Conservation (phyloP, 2,888 invertebrate genomes). For the Autographa gamma region DNA sequence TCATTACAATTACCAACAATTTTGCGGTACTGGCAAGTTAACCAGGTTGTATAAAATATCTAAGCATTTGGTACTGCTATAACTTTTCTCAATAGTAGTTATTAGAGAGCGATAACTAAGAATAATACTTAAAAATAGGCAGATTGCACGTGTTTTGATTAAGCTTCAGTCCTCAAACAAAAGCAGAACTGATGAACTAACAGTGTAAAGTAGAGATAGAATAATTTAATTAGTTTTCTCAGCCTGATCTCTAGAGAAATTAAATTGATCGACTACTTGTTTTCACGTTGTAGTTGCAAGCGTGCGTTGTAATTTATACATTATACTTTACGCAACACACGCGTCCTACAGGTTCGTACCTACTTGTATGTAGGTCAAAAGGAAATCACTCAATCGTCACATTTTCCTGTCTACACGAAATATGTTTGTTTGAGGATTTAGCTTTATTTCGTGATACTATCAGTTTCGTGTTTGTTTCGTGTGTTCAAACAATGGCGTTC, state of each 20-base stretch:
- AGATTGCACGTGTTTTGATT: not conserved
- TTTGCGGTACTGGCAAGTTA: constrained; percentile 26
- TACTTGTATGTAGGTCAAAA: constrained; percentile 46
- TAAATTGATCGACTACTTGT: not conserved
- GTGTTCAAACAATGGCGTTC: constrained; percentile 63
- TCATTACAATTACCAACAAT: constrained; percentile 26
- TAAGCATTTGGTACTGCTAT: not conserved
- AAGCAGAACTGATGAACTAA: not conserved
- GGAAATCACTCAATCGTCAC: constrained; percentile 48
- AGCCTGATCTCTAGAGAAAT: not conserved
- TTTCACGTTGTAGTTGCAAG: not conserved
- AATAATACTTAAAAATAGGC: not conserved
- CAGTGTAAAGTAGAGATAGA: not conserved
- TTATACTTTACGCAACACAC: constrained; percentile 13
- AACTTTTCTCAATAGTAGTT: not conserved
- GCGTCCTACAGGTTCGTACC: constrained; percentile 14
- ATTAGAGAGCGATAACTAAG: too few relatives aligned
- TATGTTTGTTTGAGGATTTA: constrained; percentile 31
- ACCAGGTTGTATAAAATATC: constrained; percentile 21
- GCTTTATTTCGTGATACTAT: constrained; percentile 36
- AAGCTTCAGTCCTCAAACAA: not conserved
- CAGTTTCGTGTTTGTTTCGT: constrained; percentile 65
- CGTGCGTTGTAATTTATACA: constrained; percentile 7
- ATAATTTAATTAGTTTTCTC: not conserved
- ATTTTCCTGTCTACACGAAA: constrained; percentile 52